Conservation (phyloP, 2,797 vertebrate genomes). For the Arrhamphus sclerolepis region DNA sequence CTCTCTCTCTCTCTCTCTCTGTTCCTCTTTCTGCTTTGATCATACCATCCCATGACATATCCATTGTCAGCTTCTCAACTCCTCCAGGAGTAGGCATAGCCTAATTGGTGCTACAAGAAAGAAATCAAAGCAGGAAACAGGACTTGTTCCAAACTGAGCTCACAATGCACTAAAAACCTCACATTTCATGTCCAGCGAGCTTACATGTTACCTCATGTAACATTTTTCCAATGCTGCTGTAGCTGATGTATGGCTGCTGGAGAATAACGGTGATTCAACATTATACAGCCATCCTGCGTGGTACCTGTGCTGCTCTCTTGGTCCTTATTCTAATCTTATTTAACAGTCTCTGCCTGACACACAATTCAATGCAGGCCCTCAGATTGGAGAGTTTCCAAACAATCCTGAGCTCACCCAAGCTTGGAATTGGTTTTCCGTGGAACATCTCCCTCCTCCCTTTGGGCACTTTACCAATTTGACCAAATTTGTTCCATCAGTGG, state of each 20-base stretch:
- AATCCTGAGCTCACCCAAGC: conserved; percentile 90
- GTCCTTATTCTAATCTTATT: conserved; percentile 89
- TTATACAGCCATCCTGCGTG: conserved; percentile 72
- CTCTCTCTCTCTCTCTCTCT: conserved; percentile 54
- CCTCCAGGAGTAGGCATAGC: conserved; percentile 75
- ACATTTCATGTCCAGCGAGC: conserved; percentile 65
- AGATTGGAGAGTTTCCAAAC: conserved; percentile 91
- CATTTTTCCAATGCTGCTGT: conserved; percentile 51
- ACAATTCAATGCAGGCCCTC: conserved; percentile 82
- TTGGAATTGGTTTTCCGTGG: conserved; percentile 91
- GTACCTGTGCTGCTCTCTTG: conserved; percentile 76
- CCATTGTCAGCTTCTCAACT: conserved; percentile 78
- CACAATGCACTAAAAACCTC: conserved; percentile 67
- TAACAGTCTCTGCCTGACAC: conserved; percentile 87
- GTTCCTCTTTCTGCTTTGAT: conserved; percentile 77
- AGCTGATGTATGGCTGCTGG: conserved; percentile 65
- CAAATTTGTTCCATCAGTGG: conserved; percentile 90
- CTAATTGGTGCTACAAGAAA: conserved; percentile 82
- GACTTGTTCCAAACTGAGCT: conserved; percentile 74
- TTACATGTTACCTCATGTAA: conserved; percentile 65
- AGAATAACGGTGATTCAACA: conserved; percentile 64
- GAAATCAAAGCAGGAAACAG: conserved; percentile 81
- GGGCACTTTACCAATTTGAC: conserved; percentile 91
- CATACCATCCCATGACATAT: conserved; percentile 79
- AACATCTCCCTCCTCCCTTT: conserved; percentile 89